phyloP scores from a whole-genome alignment of 2,888 invertebrate species.

The Timema cristinae region DNA sequence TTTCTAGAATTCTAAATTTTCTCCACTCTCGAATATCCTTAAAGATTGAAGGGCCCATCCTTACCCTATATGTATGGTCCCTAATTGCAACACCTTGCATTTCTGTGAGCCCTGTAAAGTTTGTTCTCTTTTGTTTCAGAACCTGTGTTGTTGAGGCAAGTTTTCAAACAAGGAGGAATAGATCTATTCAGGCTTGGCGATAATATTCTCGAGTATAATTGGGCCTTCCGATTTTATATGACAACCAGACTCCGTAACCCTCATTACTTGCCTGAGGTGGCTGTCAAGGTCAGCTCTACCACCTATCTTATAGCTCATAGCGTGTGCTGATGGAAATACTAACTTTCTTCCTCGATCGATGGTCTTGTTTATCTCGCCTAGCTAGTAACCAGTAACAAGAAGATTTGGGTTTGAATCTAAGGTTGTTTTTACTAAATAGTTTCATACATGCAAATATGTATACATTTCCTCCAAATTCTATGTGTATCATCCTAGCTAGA shows the following conservation, averaged over 20 bases:
- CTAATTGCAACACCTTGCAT: too few relatives aligned
- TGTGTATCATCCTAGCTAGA: too few relatives aligned
- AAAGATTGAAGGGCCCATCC: too few relatives aligned
- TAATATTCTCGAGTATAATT: constrained; percentile 76
- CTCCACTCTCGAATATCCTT: too few relatives aligned
- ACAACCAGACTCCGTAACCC: constrained; percentile 88
- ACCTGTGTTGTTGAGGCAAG: constrained; percentile 73
- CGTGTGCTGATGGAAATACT: neutral
- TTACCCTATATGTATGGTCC: too few relatives aligned
- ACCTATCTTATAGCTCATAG: neutral
- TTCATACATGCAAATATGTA: too few relatives aligned
- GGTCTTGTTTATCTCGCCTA: neutral
- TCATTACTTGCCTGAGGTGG: constrained; percentile 86
- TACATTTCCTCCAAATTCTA: too few relatives aligned
- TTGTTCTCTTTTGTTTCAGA: constrained; percentile 48
- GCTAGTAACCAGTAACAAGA: too few relatives aligned
- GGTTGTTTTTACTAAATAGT: too few relatives aligned
- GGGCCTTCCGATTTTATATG: constrained; percentile 82
- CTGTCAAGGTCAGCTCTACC: constrained; percentile 66
- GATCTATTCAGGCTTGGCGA: constrained; percentile 82
- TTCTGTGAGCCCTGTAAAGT: too few relatives aligned
- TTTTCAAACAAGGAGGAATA: constrained; percentile 70
- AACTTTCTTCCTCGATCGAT: neutral
- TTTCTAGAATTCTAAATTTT: too few relatives aligned
- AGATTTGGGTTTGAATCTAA: too few relatives aligned